Evolutionary conservation across 2,113 vertebrate genomes (phyloP).

Genomic region (Cryptomyrus ogoouensis): DNA sequence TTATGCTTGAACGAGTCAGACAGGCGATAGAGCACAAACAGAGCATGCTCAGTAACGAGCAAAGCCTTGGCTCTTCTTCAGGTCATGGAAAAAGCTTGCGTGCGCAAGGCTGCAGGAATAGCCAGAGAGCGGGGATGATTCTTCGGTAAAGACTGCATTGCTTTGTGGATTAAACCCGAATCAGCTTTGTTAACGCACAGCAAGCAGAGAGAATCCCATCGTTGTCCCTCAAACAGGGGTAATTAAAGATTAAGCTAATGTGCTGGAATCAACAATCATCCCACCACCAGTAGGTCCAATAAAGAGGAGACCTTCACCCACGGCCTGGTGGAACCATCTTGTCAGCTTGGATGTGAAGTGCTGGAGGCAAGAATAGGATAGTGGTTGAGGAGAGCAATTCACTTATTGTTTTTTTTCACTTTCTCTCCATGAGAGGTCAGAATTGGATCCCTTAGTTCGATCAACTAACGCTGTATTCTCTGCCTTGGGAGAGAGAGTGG

Average conservation of each 20-base stretch:
- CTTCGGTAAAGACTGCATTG: conserved; percentile 49
- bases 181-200: conserved; percentile 47
- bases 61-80: not conserved
- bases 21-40: not conserved
- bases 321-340: not conserved
- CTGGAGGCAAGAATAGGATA: not conserved
- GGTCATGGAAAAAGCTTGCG: not conserved
- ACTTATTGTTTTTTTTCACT: not conserved
- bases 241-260: conserved; percentile 51
- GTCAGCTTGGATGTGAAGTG: not conserved
- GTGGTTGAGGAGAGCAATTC: not conserved
- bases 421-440: not conserved
- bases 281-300: not conserved
- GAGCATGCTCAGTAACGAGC: not conserved
- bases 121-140: not conserved
- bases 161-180: conserved; percentile 54
- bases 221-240: conserved; percentile 30
- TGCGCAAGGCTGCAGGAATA: not conserved
- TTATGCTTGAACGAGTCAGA: not conserved
- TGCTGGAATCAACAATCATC: conserved; percentile 38
- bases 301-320: not conserved
- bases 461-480: not conserved
- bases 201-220: conserved; percentile 6
- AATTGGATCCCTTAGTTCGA: not conserved
- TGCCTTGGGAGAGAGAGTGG: not conserved